A percentile compares a stretch with the other conserved stretches of the same genome.
Evolutionary conservation across 2,797 vertebrate species (phyloP).

Genomic region (Orestias chungarensis): DNA sequence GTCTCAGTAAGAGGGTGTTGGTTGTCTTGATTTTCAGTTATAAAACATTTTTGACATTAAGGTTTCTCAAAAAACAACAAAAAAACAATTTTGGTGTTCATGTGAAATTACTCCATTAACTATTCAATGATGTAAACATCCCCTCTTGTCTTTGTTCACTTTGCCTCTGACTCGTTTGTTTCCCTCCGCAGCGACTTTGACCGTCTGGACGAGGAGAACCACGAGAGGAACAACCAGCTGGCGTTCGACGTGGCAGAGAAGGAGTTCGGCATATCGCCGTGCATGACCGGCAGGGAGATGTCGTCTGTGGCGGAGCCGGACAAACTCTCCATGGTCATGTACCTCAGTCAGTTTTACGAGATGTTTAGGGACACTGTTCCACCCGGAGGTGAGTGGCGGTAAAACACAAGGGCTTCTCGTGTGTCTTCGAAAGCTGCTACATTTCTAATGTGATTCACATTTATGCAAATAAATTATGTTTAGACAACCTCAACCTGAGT

Average conservation of each 20-base stretch:
- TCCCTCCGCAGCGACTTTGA: constrained; percentile 88
- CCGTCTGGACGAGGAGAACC: constrained; percentile 88
- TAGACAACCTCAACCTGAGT: constrained; percentile 89
- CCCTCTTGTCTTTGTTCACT: fast-evolving
- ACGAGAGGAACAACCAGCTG: constrained; percentile 95
- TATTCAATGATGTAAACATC: too few relatives aligned
- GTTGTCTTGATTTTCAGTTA: too few relatives aligned
- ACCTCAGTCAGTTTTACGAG: constrained; percentile 99
- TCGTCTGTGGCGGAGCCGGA: constrained; percentile 94
- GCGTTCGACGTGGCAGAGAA: constrained; percentile 94
- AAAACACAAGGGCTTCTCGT: neutral
- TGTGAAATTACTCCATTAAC: neutral
- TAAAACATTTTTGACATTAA: too few relatives aligned
- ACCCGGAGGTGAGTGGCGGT: constrained; percentile 85
- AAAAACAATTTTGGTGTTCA: neutral
- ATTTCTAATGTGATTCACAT: neutral
- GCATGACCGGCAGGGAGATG: constrained; percentile 99
- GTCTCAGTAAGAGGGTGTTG: neutral
- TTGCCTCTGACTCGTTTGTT: neutral
- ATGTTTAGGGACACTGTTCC: constrained; percentile 97
- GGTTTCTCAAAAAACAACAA: too few relatives aligned
- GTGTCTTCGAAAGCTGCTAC: neutral
- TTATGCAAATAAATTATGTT: constrained; percentile 15
- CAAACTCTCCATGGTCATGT: constrained; percentile 99
- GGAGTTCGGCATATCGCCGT: constrained; percentile 96